Evolutionary conservation across 2,888 invertebrate genomes (phyloP), one percentile per base, ranked within the genome.

Genomic region (Physocephala rufipes): DNA sequence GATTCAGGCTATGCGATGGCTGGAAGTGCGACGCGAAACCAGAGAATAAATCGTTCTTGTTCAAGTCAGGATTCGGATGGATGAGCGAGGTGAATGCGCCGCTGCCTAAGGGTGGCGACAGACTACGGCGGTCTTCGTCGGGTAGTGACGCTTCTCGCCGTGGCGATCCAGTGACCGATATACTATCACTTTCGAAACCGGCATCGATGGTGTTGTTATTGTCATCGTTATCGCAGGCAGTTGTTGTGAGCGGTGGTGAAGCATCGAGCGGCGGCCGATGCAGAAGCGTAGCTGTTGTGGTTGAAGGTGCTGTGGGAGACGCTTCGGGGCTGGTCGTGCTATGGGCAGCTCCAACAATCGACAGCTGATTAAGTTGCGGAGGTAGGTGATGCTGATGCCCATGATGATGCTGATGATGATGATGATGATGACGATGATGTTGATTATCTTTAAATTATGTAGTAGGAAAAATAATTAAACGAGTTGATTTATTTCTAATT

Each of bases 261-360:
- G 87, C 81, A 21, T 87, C 79, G 1, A 76, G 71, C 7, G 78
- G 73, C 2, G 80, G 80, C 67, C 77, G 79, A 5, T 79, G 70
- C 36, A 68, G 69, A 36, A 71, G 71, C n/a, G 73, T 70, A 1
- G 62, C 65, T 7, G 78, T 76, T 1, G 77, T 77, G 13, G 80
- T 82, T 15, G 80, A 79, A 45, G 82, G 79, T 7, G 83, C 80
- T 15, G 82, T 86, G 1, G 89, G 89, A 0, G 92, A 92, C 62
- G 88, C 89, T 78, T 90, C 90, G 0, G 92, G 92, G 75, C 92
- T 91, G 26, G 91, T 91, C 58, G 91, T 92, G 83, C 91, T 92
- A 80, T 92, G 91, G 47, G 91, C 91, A 21, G 81, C 78, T 0
- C 82, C 81, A 70, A 81, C 78, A 83, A 75, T 87, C 21, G 82